These are phyloP conservation scores for Formica aserva DNA, from an alignment of 2,888 invertebrate species.

Conservation along the genomic window DNA sequence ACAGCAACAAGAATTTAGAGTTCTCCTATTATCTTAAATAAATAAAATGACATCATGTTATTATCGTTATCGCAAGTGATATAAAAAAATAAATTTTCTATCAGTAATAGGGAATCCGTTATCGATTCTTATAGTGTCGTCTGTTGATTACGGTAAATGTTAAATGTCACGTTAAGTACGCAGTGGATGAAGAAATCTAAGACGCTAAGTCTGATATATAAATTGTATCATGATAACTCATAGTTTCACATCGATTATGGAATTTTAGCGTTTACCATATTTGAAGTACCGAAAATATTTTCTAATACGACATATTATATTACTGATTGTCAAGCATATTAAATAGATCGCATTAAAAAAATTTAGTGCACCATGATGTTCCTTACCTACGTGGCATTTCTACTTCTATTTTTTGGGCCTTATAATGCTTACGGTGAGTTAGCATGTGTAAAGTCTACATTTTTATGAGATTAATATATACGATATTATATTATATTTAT, in stretches of 20 bases:
- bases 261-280: background rate
- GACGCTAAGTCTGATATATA: background rate
- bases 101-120: background rate
- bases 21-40: background rate
- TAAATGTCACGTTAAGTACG: background rate
- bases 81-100: background rate
- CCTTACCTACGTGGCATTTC: conserved; percentile 27
- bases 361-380: conserved; percentile 11
- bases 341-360: background rate
- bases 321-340: background rate
- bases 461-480: background rate
- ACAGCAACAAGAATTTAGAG: background rate
- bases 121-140: background rate
- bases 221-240: background rate
- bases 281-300: background rate
- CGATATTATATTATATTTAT: background rate
- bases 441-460: background rate
- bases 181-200: background rate
- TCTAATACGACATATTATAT: background rate
- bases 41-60: background rate
- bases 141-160: background rate
- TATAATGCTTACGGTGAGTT: conserved; percentile 32
- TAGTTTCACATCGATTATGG: background rate
- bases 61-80: background rate
- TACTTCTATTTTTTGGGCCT: conserved; percentile 18